Conservation (phyloP, 2,797 vertebrate species). For the Pagetopsis macropterus region DNA sequence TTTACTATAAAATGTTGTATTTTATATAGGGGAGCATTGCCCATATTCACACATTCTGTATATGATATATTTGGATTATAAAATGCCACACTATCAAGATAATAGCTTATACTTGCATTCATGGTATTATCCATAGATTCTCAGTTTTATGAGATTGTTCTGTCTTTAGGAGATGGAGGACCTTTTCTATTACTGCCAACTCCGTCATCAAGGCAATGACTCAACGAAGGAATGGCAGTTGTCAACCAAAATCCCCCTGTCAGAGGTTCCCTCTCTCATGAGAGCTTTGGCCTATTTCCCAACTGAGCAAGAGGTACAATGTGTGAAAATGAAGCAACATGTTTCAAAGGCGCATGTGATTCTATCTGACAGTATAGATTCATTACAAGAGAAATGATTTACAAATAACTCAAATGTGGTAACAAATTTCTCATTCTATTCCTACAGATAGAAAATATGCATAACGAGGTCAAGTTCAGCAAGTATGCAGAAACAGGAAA, state of each 20-base stretch:
- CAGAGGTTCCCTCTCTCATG: constrained; percentile 90
- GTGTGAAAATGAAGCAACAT: neutral
- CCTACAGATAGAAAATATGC: constrained; percentile 90
- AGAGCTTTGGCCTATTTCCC: constrained; percentile 93
- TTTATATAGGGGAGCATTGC: neutral
- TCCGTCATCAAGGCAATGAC: constrained; percentile 84
- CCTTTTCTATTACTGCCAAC: constrained; percentile 93
- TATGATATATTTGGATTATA: neutral
- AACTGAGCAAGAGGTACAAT: constrained; percentile 89
- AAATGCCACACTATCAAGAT: neutral
- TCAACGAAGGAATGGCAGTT: constrained; percentile 85
- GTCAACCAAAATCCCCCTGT: constrained; percentile 85
- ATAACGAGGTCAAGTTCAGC: constrained; percentile 93
- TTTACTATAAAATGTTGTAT: neutral
- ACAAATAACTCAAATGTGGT: constrained; percentile 2
- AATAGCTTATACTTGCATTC: constrained; percentile 1
- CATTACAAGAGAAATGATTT: neutral
- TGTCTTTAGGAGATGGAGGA: constrained; percentile 90
- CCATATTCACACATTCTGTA: constrained; percentile 1
- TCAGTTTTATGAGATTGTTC: constrained; percentile 28
- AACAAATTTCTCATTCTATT: constrained; percentile 2
- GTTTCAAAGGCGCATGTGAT: neutral
- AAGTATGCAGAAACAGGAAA: constrained; percentile 87
- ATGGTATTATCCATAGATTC: neutral
- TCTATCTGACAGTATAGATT: neutral